phyloP scores from a whole-genome alignment of 2,888 invertebrate species.

The Anarsia innoxiella region DNA sequence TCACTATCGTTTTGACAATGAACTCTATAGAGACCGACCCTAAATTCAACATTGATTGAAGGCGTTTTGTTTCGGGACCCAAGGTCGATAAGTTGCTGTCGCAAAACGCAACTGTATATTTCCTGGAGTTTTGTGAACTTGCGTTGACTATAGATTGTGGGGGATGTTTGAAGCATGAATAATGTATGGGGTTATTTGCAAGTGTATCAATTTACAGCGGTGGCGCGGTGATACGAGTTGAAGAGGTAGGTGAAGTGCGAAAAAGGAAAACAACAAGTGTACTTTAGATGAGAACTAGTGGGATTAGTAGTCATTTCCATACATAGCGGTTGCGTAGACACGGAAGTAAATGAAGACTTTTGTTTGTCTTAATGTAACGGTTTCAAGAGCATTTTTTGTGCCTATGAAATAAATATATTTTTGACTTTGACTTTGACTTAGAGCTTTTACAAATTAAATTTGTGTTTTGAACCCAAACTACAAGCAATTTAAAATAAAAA shows the following conservation, averaged over 20 bases:
- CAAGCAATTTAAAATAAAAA: no score
- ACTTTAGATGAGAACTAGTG: constrained; percentile 28
- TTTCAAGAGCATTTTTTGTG: no score
- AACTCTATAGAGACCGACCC: no score
- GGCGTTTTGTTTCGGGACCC: constrained; percentile 4
- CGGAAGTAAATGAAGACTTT: no score
- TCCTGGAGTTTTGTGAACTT: constrained; percentile 42
- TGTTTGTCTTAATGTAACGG: no score
- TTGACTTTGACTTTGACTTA: no score
- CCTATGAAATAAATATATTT: no score
- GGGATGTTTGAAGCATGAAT: constrained; percentile 69
- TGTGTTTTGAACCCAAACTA: no score
- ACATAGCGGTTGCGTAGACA: constrained; percentile 7
- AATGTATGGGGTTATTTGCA: constrained; percentile 73
- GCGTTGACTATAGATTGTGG: constrained; percentile 53
- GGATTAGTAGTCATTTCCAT: constrained; percentile 23
- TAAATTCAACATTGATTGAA: constrained; percentile 17
- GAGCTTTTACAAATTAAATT: no score
- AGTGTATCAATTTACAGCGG: constrained; percentile 75
- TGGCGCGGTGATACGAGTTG: constrained; percentile 60
- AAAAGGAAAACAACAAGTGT: constrained; percentile 63
- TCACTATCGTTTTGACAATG: constrained; percentile 34
- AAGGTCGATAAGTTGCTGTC: constrained; percentile 10
- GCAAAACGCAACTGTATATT: constrained; percentile 35
- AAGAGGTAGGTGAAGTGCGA: constrained; percentile 61